Evolutionary conservation across 2,888 invertebrate genomes (phyloP), one percentile per base, ranked within the genome.

Genomic region (Dugesia japonica): DNA sequence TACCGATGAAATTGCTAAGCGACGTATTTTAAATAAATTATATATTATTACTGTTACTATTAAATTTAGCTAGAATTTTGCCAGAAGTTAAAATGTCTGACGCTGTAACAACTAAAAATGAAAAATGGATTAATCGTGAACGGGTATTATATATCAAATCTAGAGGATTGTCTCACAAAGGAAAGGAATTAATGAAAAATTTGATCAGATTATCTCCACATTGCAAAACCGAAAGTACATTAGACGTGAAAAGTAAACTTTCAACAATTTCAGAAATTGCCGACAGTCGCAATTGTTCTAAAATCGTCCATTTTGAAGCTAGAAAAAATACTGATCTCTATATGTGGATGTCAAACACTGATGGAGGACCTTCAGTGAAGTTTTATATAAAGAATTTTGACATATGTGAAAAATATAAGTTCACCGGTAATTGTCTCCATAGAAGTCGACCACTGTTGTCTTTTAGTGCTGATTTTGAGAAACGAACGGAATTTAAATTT

Each of bases 281-380:
- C 84, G 92, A 92, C 86, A 92, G 94, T 89, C 94, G 93, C 83
- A 94, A 98, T 84, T 97, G 97, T 84, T 92, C 91, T 82, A 95
- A 95, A 86, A 90, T 91, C 74, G 87, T 99, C 79, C 88, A 94
- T 80, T 94, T 99, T 85, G 98, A 99, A 85, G 92, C 92, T 1
- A 88, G 94, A 77, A 91, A 91, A 80, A 92, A 91, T 85, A 88
- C 89, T 80, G 97, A 98, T 85, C 86, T 95, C 42, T 98, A 95
- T 83, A 86, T 97, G 87, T 99, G 98, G 87, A 83, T 92, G 80
- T 87, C 94, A 0, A 92, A 92, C 85, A 87, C 91, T 85, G 89
- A 91, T 0, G 88, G 88, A 82, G 98, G 98, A 0, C 97, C 98
- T 0, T 92, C 92, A 80, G 91, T 88, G 0, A 97, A 97, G 85